Percentiles rank a stretch among this genome's conserved stretches.
Evolutionary conservation across 1,140 invertebrate genomes (phyloP).

Genomic region (Bacillus rossius): DNA sequence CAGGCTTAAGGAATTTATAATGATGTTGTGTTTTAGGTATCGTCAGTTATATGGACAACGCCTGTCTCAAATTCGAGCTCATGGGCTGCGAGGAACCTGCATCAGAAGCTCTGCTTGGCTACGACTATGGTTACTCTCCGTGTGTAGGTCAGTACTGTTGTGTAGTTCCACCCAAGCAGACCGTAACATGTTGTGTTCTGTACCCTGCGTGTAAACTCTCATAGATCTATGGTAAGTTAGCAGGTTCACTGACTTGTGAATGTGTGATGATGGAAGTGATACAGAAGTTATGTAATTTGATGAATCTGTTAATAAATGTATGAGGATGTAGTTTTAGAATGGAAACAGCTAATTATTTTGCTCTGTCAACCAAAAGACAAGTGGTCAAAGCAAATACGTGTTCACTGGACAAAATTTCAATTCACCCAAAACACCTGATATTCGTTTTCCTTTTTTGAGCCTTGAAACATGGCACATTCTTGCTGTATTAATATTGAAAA

Average conservation of each 20-base stretch:
- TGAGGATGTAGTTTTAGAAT: neutral
- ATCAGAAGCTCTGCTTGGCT: conserved; percentile 76
- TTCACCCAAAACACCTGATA: too few species aligned
- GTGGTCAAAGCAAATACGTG: too few species aligned
- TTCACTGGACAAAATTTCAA: too few species aligned
- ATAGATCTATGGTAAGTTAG: too few species aligned
- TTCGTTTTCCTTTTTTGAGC: too few species aligned
- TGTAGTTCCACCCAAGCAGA: neutral
- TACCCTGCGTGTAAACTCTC: too few species aligned
- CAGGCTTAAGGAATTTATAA: too few species aligned
- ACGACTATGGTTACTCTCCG: conserved; percentile 89
- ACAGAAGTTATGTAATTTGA: neutral
- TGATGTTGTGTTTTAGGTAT: conserved; percentile 66
- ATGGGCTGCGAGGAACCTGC: conserved; percentile 89
- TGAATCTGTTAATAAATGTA: neutral
- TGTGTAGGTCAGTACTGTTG: conserved; percentile 64
- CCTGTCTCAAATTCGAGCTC: conserved; percentile 93
- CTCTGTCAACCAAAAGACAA: too few species aligned
- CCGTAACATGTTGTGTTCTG: too few species aligned
- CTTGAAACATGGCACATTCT: too few species aligned
- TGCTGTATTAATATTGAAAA: too few species aligned
- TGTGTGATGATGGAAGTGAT: neutral
- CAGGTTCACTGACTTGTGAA: too few species aligned
- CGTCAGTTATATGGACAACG: conserved; percentile 94
- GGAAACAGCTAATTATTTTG: neutral